These are phyloP conservation scores for Bembecia ichneumoniformis DNA, from an alignment of 2,888 invertebrate genomes.

Conservation along the genomic window DNA sequence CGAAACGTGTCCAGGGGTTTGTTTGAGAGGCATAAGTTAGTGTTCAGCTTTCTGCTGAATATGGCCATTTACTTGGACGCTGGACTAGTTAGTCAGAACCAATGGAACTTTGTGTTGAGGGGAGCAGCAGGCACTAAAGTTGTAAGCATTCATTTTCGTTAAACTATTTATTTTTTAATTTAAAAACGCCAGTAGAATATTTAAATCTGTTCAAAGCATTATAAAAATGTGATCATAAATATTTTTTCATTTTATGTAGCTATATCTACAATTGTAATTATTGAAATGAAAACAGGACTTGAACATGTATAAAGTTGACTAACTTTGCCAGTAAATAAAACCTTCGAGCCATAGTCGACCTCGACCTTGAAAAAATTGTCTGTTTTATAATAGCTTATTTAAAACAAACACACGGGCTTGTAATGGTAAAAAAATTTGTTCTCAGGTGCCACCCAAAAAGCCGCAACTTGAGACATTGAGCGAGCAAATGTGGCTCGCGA, in stretches of 20 bases:
- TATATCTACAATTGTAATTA: background rate
- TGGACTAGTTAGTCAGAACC: constrained; percentile 68
- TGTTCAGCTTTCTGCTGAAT: constrained; percentile 89
- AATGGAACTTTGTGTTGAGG: constrained; percentile 86
- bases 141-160: constrained; percentile 22
- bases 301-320: too few species aligned
- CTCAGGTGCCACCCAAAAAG: constrained; percentile 62
- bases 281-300: too few species aligned
- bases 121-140: constrained; percentile 76
- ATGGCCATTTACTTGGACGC: constrained; percentile 80
- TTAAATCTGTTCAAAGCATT: too few species aligned
- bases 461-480: constrained; percentile 75
- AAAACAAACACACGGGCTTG: too few species aligned
- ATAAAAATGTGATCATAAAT: too few species aligned
- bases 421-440: background rate
- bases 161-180: too few species aligned
- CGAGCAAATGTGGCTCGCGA: constrained; percentile 79
- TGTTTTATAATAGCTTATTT: too few species aligned
- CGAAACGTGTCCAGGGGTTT: constrained; percentile 91
- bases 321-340: too few species aligned
- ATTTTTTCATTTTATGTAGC: background rate
- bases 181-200: too few species aligned
- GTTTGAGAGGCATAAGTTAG: constrained; percentile 91
- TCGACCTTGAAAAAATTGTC: too few species aligned
- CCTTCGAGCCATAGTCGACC: too few species aligned